Percentiles rank a stretch among this genome's conserved stretches.
Evolutionary conservation across 2,888 invertebrate species (phyloP).

Genomic region (Molorchus minor): DNA sequence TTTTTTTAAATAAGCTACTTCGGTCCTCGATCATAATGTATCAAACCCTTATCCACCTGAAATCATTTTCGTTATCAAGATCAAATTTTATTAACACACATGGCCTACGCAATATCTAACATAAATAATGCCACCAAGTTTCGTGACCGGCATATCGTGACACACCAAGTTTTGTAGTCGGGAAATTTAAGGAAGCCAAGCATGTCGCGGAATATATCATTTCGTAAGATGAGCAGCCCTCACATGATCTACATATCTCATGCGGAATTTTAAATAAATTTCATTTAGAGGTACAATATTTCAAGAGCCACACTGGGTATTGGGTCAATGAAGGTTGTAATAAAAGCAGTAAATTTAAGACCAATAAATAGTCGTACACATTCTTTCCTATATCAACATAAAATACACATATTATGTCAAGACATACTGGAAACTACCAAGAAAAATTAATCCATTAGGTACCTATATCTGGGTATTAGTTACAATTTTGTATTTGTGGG

Average conservation of each 20-base stretch:
- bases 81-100: neutral
- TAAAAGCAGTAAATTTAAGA: neutral
- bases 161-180: neutral
- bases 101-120: neutral
- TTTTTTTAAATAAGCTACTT: no score
- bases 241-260: neutral
- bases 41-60: neutral
- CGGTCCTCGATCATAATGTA: no score
- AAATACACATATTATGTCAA: neutral
- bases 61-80: neutral
- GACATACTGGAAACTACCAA: neutral
- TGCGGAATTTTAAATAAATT: neutral
- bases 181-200: neutral
- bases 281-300: neutral
- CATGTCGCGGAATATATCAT: neutral
- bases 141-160: neutral
- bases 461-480: neutral
- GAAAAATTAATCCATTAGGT: neutral
- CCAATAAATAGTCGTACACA: neutral
- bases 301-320: neutral
- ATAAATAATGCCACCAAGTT: neutral
- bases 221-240: neutral
- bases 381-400: neutral
- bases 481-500: no score
- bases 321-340: neutral